phyloP scores from a whole-genome alignment of 2,113 vertebrate species.

The Dasyurus viverrinus region DNA sequence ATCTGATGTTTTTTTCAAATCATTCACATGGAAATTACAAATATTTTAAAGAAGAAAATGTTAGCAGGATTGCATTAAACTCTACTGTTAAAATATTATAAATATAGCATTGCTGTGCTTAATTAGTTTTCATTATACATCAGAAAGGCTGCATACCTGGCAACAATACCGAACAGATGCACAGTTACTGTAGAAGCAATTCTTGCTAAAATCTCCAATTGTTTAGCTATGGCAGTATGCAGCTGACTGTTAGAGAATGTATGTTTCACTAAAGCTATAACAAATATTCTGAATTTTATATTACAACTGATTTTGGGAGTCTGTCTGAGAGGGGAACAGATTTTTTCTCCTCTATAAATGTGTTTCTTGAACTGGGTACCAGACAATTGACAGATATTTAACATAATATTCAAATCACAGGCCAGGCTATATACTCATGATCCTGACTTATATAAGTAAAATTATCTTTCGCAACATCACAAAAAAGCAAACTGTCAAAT shows the following conservation, averaged over 20 bases:
- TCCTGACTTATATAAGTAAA: conserved; percentile 38
- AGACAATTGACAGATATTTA: not conserved
- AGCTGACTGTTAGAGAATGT: conserved; percentile 48
- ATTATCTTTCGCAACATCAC: not conserved
- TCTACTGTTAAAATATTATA: conserved; percentile 64
- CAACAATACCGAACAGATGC: conserved; percentile 68
- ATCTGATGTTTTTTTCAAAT: conserved; percentile 68
- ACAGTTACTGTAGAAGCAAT: conserved; percentile 31
- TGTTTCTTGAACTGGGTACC: conserved; percentile 15
- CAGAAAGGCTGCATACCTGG: conserved; percentile 62
- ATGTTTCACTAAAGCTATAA: conserved; percentile 36
- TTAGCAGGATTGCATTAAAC: conserved; percentile 69
- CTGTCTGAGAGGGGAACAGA: not conserved
- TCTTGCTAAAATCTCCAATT: conserved; percentile 56
- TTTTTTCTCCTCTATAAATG: not conserved
- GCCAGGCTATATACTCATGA: not conserved
- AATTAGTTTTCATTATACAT: conserved; percentile 72
- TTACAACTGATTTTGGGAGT: conserved; percentile 11
- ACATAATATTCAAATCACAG: not conserved
- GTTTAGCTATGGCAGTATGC: conserved; percentile 46
- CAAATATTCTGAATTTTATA: conserved; percentile 22
- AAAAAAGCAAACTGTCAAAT: not conserved
- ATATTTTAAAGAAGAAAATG: conserved; percentile 66
- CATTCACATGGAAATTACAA: conserved; percentile 67
- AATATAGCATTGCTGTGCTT: conserved; percentile 68